These are phyloP conservation scores for Paramormyrops hopkinsi DNA, from an alignment of 2,797 vertebrate species.

Conservation along the genomic window DNA sequence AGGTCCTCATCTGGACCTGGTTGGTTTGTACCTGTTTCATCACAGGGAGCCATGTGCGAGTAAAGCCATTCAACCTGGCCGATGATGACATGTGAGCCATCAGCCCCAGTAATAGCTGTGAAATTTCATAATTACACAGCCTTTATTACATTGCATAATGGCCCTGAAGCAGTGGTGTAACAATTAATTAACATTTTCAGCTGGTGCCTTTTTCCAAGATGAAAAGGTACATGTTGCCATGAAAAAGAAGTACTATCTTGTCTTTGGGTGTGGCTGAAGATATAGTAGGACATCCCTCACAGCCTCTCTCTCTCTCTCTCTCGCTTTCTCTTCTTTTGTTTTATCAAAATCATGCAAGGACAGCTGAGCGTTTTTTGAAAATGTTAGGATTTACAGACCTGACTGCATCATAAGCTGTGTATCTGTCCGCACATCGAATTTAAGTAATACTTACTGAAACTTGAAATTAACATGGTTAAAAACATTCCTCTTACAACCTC, in stretches of 20 bases:
- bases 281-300: not conserved
- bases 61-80: slow-evolving; percentile 94
- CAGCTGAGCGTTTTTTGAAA: not conserved
- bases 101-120: slow-evolving; percentile 99
- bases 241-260: slow-evolving; percentile 83
- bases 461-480: not conserved
- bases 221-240: slow-evolving; percentile 82
- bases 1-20: slow-evolving; percentile 90
- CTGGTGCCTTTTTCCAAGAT: slow-evolving; percentile 91
- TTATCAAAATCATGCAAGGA: slow-evolving; percentile 23
- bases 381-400: not conserved
- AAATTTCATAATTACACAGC: slow-evolving; percentile 99
- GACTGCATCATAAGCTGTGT: not conserved
- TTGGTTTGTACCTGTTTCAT: slow-evolving; percentile 82
- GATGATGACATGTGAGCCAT: slow-evolving; percentile 99
- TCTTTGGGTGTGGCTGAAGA: slow-evolving; percentile 67
- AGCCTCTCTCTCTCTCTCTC: slow-evolving; percentile 24
- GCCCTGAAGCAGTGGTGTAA: slow-evolving; percentile 99
- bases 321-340: slow-evolving; percentile 38
- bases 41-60: slow-evolving; percentile 66
- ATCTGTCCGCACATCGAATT: not conserved
- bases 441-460: not conserved
- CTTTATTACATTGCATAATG: slow-evolving; percentile 99
- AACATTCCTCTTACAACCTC: not conserved
- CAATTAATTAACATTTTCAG: slow-evolving; percentile 99